phyloP scores from a whole-genome alignment of 2,888 invertebrate genomes.

The Carcina quercana region DNA sequence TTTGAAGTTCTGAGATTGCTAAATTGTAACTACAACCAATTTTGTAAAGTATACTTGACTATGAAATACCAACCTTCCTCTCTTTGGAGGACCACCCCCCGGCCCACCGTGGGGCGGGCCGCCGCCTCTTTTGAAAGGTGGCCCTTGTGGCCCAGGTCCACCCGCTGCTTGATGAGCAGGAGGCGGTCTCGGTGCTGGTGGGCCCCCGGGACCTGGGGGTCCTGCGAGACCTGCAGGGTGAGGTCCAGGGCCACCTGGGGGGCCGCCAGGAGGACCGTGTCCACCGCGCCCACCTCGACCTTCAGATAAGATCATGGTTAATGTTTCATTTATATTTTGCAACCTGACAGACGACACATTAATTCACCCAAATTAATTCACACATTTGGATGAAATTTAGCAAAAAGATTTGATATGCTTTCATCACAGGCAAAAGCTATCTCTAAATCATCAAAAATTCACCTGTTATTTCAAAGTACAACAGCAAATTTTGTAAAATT shows the following conservation, averaged over 20 bases:
- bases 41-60: background rate
- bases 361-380: no score
- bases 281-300: constrained; percentile 42
- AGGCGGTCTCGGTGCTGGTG: constrained; percentile 19
- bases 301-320: no score
- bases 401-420: no score
- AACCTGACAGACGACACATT: no score
- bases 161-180: constrained; percentile 23
- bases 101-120: constrained; percentile 50
- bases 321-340: no score
- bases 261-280: constrained; percentile 32
- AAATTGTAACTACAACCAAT: background rate
- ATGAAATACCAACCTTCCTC: constrained; percentile 53
- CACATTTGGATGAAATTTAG: no score
- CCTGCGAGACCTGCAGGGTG: constrained; percentile 20
- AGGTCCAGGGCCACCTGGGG: constrained; percentile 17
- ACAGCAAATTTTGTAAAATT: no score
- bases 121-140: constrained; percentile 51
- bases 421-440: no score
- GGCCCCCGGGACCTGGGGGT: constrained; percentile 20
- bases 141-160: constrained; percentile 18
- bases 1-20: background rate
- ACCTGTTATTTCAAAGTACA: no score
- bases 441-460: no score
- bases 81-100: constrained; percentile 57